Base-by-base conservation (phyloP, 1,140 invertebrate species). In the Drosophila obscura region DNA sequence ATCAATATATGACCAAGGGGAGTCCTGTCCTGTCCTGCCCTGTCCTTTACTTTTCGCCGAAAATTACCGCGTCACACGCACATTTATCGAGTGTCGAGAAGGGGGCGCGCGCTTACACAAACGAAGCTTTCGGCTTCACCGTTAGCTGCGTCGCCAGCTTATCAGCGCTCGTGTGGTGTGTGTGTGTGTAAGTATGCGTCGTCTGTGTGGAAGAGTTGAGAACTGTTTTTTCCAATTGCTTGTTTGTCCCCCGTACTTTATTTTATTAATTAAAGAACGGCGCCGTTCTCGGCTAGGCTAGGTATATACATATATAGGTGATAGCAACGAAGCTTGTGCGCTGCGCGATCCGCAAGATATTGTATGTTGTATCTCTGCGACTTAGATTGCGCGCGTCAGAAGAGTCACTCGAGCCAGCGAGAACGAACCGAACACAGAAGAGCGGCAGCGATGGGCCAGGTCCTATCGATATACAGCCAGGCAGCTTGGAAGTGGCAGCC, bases 81-180 rank as follows among this genome's bases (percentile, higher is more conserved):
- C 35, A 39, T 39, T 39, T 39, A 39, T 11, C 11, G 11, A 39
- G 11, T 13, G 4, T 4, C 0, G 35, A 8, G 11, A 11, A 9
- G 35, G 9, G 35, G 9, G 35, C 9, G 35, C 8, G 11, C 3
- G 61, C 58, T 44, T 39, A 35, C 28, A 39, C 51, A 16, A 31
- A 31, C 31, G 16, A 13, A 16, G 9, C 45, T 19, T 45, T 61
- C 41, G 62, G 28, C 16, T 43, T 50, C 48, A 58, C 52, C 16
- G 19, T 69, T 66, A 67, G 68, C 79, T 82, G 81, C 81, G 81
- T 74, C 50, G 62, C 45, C 68, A 85, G 81, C 82, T 87, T 78
- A 73, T 82, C 69, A 78, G 59, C 48, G 48, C 41, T 35, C 41
- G 50, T 15, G 39, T 44, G 43, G 28, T 61, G 48, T 45, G 16